Evolutionary conservation across 2,888 invertebrate genomes (phyloP).

Genomic region (Parnassius glacialis): DNA sequence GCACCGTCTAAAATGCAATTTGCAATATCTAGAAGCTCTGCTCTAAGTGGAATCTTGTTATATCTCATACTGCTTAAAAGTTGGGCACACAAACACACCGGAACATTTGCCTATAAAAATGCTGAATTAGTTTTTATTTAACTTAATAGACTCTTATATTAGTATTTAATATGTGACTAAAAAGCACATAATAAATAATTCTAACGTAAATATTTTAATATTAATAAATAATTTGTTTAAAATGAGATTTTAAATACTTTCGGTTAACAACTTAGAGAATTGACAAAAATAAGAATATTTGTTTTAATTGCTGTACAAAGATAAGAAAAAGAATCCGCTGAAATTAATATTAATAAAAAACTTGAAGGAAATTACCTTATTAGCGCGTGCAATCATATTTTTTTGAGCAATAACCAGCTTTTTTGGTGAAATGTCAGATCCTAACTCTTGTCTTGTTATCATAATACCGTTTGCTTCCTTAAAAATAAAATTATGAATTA

Average conservation of each 20-base stretch:
- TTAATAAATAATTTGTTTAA: no score
- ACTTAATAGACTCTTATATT: no score
- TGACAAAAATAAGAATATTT: no score
- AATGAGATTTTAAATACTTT: no score
- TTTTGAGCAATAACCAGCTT: constrained; percentile 79
- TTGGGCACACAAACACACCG: constrained; percentile 57
- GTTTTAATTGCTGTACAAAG: no score
- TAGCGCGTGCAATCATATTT: constrained; percentile 74
- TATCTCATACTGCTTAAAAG: constrained; percentile 61
- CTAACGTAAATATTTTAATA: no score
- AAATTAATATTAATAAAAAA: no score
- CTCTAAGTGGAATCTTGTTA: constrained; percentile 64
- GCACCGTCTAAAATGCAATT: constrained; percentile 88
- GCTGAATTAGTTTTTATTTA: neutral
- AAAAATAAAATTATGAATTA: constrained; percentile 10
- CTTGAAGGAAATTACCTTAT: constrained; percentile 44
- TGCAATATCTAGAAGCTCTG: constrained; percentile 85
- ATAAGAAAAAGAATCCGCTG: no score
- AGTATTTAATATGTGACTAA: no score
- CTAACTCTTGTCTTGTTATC: constrained; percentile 82
- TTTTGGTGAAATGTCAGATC: constrained; percentile 71
- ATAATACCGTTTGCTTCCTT: constrained; percentile 83
- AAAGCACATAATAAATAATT: no score
- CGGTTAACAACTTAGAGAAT: no score
- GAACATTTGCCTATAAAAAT: constrained; percentile 55